A percentile compares a stretch with the other conserved stretches of the same genome.
These are phyloP conservation scores for Callosobruchus maculatus DNA, from an alignment of 2,888 invertebrate genomes.

Conservation along the genomic window DNA sequence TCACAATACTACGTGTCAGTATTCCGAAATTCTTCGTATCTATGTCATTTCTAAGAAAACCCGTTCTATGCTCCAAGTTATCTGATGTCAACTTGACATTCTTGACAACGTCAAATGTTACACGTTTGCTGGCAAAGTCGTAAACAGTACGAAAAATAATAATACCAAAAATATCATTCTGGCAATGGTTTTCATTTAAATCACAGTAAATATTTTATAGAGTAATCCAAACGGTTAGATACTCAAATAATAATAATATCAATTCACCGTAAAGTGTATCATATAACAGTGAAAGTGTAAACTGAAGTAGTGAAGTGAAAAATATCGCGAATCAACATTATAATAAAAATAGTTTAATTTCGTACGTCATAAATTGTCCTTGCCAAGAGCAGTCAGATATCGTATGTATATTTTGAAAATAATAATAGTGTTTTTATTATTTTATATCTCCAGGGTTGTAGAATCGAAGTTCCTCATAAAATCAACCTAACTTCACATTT, in stretches of 20 bases:
- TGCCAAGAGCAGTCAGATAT: not conserved
- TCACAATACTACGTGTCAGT: too few relatives aligned
- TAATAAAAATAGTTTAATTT: not conserved
- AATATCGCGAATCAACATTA: not conserved
- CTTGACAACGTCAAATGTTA: not conserved
- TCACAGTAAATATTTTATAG: not conserved
- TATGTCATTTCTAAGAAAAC: too few relatives aligned
- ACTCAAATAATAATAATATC: not conserved
- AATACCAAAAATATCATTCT: not conserved
- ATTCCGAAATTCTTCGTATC: too few relatives aligned
- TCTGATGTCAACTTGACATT: not conserved
- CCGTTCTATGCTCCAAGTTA: too few relatives aligned
- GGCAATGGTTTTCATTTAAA: not conserved
- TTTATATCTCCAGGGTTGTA: not conserved
- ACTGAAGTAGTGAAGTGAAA: not conserved
- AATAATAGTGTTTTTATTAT: not conserved
- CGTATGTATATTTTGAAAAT: not conserved
- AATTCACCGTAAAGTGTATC: not conserved
- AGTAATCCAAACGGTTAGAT: not conserved
- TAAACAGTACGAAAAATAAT: not conserved
- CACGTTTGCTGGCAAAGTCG: not conserved
- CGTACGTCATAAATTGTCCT: not conserved
- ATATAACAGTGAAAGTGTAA: not conserved
- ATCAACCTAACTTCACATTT: too few relatives aligned
- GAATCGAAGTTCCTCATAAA: too few relatives aligned